Evolutionary conservation across 2,113 vertebrate genomes (phyloP).

Genomic region (Candoia aspera): DNA sequence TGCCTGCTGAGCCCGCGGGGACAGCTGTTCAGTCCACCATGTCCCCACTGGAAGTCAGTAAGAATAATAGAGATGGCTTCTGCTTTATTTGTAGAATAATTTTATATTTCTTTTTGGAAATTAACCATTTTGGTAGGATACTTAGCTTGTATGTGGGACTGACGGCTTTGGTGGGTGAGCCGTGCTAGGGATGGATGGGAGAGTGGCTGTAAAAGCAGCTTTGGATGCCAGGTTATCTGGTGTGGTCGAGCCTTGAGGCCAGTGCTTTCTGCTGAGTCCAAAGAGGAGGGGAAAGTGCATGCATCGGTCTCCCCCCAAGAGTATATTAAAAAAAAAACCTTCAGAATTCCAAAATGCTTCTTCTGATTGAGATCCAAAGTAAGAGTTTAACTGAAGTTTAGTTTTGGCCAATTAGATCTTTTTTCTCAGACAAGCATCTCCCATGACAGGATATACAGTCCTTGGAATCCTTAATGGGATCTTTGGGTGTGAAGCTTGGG

Average conservation of each 20-base stretch:
- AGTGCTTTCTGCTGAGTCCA: not conserved
- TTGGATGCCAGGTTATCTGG: not conserved
- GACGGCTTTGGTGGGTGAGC: not conserved
- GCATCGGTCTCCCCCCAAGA: not conserved
- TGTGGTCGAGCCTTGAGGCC: not conserved
- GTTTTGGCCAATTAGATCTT: not conserved
- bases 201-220: not conserved
- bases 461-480: not conserved
- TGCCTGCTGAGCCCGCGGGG: too few relatives aligned
- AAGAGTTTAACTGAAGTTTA: not conserved
- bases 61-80: not conserved
- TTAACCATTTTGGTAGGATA: not conserved
- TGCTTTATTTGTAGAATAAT: not conserved
- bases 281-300: not conserved
- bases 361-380: not conserved
- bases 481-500: not conserved
- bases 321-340: not conserved
- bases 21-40: too few relatives aligned
- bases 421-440: not conserved
- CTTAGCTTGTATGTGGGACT: not conserved
- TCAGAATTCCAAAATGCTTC: not conserved
- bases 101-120: not conserved
- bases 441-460: not conserved
- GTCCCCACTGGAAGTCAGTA: too few relatives aligned
- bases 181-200: not conserved